Evolutionary conservation across 2,113 vertebrate species (phyloP).

Genomic region (Chlamydotis undulata): DNA sequence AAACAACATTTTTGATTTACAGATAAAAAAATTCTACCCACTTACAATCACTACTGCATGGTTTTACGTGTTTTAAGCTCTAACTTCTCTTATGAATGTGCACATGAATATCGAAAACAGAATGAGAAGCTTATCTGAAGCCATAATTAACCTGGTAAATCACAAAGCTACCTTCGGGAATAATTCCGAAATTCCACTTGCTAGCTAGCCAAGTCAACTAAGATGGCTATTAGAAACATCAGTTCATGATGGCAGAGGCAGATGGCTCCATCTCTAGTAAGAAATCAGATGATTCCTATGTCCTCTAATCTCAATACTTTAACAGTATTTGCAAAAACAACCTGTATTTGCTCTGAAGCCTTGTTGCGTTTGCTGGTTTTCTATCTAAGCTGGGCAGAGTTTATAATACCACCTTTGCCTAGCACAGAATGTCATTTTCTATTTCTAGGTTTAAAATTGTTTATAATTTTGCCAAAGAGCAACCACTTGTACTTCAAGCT

Average conservation of each 20-base stretch:
- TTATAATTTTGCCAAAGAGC: constrained; percentile 26
- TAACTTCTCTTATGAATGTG: not conserved
- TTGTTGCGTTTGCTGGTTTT: not conserved
- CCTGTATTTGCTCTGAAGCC: not conserved
- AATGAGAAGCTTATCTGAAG: not conserved
- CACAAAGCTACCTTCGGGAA: not conserved
- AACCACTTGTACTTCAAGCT: constrained; percentile 4
- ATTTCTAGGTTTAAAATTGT: constrained; percentile 26
- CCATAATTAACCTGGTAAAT: not conserved
- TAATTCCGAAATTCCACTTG: not conserved
- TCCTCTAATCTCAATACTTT: not conserved
- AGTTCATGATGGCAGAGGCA: not conserved
- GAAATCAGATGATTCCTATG: not conserved
- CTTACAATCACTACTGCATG: not conserved
- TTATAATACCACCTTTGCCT: not conserved
- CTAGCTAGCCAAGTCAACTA: not conserved
- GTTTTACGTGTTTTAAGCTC: not conserved
- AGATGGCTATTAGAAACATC: not conserved
- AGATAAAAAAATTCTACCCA: not conserved
- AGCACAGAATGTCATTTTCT: not conserved
- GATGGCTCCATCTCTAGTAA: not conserved
- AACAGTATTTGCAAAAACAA: not conserved
- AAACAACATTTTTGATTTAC: not conserved
- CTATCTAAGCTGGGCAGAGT: not conserved
- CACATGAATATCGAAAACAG: not conserved